phyloP scores from a whole-genome alignment of 1,140 invertebrate genomes.

The Oedothorax gibbosus region DNA sequence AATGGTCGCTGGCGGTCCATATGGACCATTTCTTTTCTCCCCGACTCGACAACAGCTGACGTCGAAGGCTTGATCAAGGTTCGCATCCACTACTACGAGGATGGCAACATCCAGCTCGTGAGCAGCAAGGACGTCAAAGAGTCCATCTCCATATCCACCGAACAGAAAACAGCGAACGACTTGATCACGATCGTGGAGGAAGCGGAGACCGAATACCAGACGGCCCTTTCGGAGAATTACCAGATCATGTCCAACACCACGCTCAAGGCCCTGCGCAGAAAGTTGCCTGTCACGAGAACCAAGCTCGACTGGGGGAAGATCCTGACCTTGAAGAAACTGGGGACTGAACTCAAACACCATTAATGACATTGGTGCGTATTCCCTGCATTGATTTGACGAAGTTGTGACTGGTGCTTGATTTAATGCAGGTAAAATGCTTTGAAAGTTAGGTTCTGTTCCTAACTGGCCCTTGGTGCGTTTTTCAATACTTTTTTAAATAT shows the following conservation, averaged over 20 bases:
- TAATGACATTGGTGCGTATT: constrained; percentile 60
- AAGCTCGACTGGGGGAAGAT: constrained; percentile 99
- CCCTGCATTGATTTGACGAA: no score
- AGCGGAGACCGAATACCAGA: constrained; percentile 94
- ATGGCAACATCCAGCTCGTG: constrained; percentile 98
- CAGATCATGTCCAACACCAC: constrained; percentile 99
- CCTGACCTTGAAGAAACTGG: constrained; percentile 95
- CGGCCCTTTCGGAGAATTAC: constrained; percentile 96
- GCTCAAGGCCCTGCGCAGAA: constrained; percentile 96
- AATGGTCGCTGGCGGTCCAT: constrained; percentile 98
- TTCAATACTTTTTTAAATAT: no score
- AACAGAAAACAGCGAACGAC: constrained; percentile 81
- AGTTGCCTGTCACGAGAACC: constrained; percentile 95
- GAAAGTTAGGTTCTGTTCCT: no score
- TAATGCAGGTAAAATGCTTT: no score
- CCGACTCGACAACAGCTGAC: constrained; percentile 65
- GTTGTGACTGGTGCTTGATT: no score
- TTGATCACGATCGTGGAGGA: constrained; percentile 88
- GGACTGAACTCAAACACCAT: constrained; percentile 92
- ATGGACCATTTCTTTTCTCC: constrained; percentile 88
- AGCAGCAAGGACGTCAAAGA: constrained; percentile 93
- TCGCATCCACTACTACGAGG: constrained; percentile 99
- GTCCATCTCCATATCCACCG: constrained; percentile 76
- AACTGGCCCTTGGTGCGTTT: no score
- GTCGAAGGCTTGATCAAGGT: constrained; percentile 91